A percentile compares a stretch with the other conserved stretches of the same genome.
Evolutionary conservation across 2,888 invertebrate genomes (phyloP).

Genomic region (Pristionchus mayeri): DNA sequence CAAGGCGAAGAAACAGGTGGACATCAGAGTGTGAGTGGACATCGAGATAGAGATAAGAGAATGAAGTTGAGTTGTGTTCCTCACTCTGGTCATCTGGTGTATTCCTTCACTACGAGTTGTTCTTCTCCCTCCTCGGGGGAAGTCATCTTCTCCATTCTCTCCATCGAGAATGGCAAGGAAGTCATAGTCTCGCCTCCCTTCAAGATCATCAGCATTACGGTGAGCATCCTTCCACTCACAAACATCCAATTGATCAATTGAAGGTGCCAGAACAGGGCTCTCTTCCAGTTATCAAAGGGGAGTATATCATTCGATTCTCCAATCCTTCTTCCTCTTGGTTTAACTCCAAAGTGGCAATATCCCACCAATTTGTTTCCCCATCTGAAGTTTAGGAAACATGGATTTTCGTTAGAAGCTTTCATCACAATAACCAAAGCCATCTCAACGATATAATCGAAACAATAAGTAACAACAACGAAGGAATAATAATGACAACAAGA

Average conservation of each 20-base stretch:
- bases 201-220: slow-evolving; percentile 5
- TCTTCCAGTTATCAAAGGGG: slow-evolving; percentile 58
- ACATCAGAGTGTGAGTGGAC: background rate
- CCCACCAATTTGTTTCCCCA: slow-evolving; percentile 9
- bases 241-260: slow-evolving; percentile 32
- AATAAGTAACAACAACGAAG: slow-evolving; percentile 6
- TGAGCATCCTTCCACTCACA: background rate
- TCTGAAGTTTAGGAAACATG: background rate
- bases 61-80: background rate
- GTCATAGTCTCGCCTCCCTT: slow-evolving; percentile 65
- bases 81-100: background rate
- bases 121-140: too few relatives aligned
- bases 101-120: slow-evolving; percentile 63
- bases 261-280: slow-evolving; percentile 68
- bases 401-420: slow-evolving; percentile 1
- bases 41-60: background rate
- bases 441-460: background rate
- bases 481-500: background rate
- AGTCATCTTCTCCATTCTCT: slow-evolving; percentile 69
- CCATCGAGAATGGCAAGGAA: slow-evolving; percentile 60
- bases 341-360: slow-evolving; percentile 61
- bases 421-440: background rate
- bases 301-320: slow-evolving; percentile 68
- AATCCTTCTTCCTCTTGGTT: slow-evolving; percentile 67
- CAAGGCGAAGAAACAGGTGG: slow-evolving; percentile 34